Conservation (phyloP, 2,888 invertebrate species). For the Romanomermis culicivorax region DNA sequence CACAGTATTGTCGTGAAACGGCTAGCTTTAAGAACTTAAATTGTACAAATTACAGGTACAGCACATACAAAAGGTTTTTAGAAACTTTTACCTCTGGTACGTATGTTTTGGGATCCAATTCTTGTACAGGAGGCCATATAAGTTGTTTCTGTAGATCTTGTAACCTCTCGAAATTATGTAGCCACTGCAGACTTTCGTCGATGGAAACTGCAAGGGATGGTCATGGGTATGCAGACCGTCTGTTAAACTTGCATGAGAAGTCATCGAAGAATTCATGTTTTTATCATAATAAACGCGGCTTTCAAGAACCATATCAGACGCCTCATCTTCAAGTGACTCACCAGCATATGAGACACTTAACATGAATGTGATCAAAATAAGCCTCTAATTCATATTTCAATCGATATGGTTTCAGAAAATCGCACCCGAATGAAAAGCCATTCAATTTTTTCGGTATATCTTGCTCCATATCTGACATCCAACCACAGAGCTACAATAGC, state of each 20-base stretch:
- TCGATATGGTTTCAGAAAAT: too few species aligned
- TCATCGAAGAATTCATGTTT: not conserved
- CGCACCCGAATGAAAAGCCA: too few species aligned
- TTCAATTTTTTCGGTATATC: too few species aligned
- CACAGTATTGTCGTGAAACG: conserved; percentile 41
- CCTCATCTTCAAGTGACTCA: too few species aligned
- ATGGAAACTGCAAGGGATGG: conserved; percentile 36
- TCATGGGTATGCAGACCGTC: not conserved
- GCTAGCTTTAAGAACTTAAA: conserved; percentile 38
- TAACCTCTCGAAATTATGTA: conserved; percentile 43
- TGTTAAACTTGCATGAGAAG: too few species aligned
- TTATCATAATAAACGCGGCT: too few species aligned
- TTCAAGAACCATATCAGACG: too few species aligned
- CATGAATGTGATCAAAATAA: too few species aligned
- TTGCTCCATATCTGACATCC: too few species aligned
- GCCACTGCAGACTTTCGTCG: conserved; percentile 44
- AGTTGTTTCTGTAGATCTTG: conserved; percentile 42
- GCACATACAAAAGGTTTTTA: conserved; percentile 3
- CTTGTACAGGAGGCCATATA: conserved; percentile 41
- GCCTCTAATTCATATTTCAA: too few species aligned
- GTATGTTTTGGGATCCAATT: conserved; percentile 39
- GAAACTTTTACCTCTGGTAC: conserved; percentile 35
- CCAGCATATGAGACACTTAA: too few species aligned
- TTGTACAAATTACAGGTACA: not conserved
- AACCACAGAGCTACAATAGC: too few species aligned